A percentile compares a stretch with the other conserved stretches of the same genome.
Evolutionary conservation across 37 sponge, comb jelly and placozoan genomes (phyloP).

Genomic region (Amphimedon queenslandica): DNA sequence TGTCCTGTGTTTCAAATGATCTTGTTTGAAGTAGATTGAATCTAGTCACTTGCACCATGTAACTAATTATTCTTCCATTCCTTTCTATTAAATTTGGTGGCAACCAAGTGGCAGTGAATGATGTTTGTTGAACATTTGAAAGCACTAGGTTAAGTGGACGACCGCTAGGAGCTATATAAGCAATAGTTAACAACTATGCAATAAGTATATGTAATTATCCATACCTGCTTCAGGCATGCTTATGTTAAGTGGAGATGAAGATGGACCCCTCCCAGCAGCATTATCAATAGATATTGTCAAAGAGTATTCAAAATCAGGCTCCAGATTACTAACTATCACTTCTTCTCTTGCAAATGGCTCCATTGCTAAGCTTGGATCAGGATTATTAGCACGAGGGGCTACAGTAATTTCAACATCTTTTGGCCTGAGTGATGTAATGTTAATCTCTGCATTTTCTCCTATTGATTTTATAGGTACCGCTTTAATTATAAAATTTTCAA

Average conservation of each 20-base stretch:
- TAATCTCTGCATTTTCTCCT: too few relatives aligned
- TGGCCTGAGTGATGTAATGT: too few relatives aligned
- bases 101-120: constrained; percentile 19
- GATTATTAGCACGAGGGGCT: neutral
- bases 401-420: too few relatives aligned
- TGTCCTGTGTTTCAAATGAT: too few relatives aligned
- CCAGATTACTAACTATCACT: neutral
- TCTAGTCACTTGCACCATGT: neutral
- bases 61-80: constrained; percentile 40
- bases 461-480: neutral
- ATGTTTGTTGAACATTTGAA: neutral
- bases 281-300: neutral
- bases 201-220: neutral
- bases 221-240: neutral
- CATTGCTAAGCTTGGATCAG: neutral
- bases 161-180: constrained; percentile 8
- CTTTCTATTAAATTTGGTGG: constrained; percentile 12
- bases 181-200: neutral
- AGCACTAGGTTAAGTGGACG: constrained; percentile 12
- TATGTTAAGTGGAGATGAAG: neutral
- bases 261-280: neutral
- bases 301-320: neutral
- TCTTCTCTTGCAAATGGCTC: neutral
- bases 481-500: neutral
- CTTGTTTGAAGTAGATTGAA: too few relatives aligned